Base-by-base conservation (phyloP, 2,888 invertebrate genomes). In the Beris chalybata region DNA sequence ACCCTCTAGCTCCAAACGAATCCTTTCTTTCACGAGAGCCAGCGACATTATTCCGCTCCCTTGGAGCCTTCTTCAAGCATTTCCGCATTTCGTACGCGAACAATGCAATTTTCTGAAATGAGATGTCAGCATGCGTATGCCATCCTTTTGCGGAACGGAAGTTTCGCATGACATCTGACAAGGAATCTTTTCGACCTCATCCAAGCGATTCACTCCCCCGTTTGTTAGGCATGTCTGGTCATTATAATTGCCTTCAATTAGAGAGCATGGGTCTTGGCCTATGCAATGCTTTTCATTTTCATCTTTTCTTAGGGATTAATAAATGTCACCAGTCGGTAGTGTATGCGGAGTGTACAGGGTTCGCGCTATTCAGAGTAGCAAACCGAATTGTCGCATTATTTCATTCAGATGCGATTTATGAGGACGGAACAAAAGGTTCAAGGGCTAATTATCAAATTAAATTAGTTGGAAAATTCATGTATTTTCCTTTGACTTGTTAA, bases 131-230 rank as follows among this genome's bases (percentile, higher is more conserved):
- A 47, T 50, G 52, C 61, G 61, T 61, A 50, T 61, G 61, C 15
- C 52, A 50, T 61, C 61, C 43, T 61, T 50, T 32, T 52, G 15
- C 32, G 15, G 15, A 38, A 13, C 61, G 61, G 61, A 61, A 61
- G 61, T 52, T 61, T 61, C 61, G 38, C 61, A 61, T 50, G 61
- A 43, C 52, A 61, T 61, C 61, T 61, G 61, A 61, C 61, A 61
- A 61, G 50, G 22, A 38, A 38, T 61, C 61, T 38, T 61, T 61
- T 61, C 38, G 52, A 50, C 29, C 50, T 61, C 38, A 61, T 61
- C 61, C 61, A 31, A 61, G 38, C 61, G 52, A 61, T 50, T 61
- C 32, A 38, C 15, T 61, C 47, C 38, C 38, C 9, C 38, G 5
- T 61, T 61, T 58, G 15, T 52, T 29, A 22, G 52, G 38, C 32